Evolutionary conservation across 2,888 invertebrate species (phyloP).

Genomic region (Aspidiotus destructor): DNA sequence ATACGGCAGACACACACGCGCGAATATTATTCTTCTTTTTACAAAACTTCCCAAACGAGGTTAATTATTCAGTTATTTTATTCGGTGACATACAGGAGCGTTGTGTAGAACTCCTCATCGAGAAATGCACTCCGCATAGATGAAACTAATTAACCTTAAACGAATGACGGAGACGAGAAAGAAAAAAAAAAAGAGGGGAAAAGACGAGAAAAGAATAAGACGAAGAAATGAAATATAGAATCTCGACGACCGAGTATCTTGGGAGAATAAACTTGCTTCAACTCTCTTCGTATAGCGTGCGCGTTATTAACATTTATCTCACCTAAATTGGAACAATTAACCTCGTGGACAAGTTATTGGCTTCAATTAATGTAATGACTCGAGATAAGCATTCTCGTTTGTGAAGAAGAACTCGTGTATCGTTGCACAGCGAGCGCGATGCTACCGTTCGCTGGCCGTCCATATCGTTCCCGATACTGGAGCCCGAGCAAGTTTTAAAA

Average conservation of each 20-base stretch:
- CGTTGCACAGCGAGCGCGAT: too few relatives aligned
- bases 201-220: conserved; percentile 1
- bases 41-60: background rate
- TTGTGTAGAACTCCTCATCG: background rate
- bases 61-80: background rate
- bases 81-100: background rate
- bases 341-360: conserved; percentile 27
- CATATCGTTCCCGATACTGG: too few relatives aligned
- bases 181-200: background rate
- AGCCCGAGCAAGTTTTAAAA: too few relatives aligned
- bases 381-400: conserved; percentile 1
- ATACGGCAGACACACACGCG: too few relatives aligned
- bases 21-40: too few relatives aligned
- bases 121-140: background rate
- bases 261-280: background rate
- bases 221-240: conserved; percentile 2
- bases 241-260: background rate
- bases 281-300: background rate
- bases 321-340: conserved; percentile 32
- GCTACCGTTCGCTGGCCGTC: too few relatives aligned
- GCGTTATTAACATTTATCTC: conserved; percentile 25
- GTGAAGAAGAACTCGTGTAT: too few relatives aligned
- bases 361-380: conserved; percentile 17
- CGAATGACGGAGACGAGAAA: background rate
- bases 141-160: background rate